A percentile compares a stretch with the other conserved stretches of the same genome.
These are phyloP conservation scores for Diaprepes abbreviatus DNA, from an alignment of 2,888 invertebrate genomes.

Conservation along the genomic window DNA sequence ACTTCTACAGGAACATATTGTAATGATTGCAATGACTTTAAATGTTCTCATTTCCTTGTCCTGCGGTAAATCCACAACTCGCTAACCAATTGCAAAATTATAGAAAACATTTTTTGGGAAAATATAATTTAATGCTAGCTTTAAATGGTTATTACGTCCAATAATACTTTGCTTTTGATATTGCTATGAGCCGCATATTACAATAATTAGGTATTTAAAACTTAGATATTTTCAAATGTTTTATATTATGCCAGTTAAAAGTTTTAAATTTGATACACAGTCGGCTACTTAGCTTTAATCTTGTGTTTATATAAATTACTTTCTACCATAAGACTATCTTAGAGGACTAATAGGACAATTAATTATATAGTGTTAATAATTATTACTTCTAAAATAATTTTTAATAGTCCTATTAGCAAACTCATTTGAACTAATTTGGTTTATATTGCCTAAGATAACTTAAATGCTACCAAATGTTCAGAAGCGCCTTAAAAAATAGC, in stretches of 20 bases:
- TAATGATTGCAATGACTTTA: no score
- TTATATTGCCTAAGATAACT: constrained; percentile 17
- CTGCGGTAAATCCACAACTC: no score
- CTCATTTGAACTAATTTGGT: constrained; percentile 33
- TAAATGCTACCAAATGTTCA: background rate
- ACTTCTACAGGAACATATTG: no score
- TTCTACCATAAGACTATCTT: constrained; percentile 11
- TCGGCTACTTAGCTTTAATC: constrained; percentile 36
- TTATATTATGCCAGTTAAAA: constrained; percentile 2
- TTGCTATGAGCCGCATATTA: no score
- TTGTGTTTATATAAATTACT: constrained; percentile 26
- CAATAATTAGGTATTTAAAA: background rate
- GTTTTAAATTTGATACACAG: constrained; percentile 4
- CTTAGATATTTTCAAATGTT: background rate
- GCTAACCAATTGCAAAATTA: no score
- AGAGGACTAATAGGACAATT: constrained; percentile 28
- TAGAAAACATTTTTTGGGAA: no score
- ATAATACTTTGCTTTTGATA: no score
- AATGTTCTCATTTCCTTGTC: no score
- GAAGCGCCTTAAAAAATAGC: constrained; percentile 5
- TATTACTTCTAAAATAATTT: constrained; percentile 30
- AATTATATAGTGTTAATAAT: constrained; percentile 24
- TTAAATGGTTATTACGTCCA: no score
- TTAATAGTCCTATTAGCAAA: constrained; percentile 32
- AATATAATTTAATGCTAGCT: no score